A percentile compares a stretch with the other conserved stretches of the same genome.
These are phyloP conservation scores for Dendropsophus ebraccatus DNA, from an alignment of 2,113 vertebrate genomes.

Conservation along the genomic window DNA sequence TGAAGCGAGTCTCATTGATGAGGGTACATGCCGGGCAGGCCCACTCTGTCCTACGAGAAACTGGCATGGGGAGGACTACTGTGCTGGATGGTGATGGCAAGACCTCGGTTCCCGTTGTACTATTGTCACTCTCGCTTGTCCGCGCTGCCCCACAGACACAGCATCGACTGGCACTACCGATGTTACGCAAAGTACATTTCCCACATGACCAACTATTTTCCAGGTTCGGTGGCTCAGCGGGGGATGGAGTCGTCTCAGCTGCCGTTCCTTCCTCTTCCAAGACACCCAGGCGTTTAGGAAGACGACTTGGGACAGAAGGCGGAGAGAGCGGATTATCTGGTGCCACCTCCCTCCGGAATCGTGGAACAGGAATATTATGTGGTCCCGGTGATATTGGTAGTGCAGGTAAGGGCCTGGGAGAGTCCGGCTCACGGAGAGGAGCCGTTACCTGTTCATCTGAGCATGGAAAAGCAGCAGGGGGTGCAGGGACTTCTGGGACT, in stretches of 20 bases:
- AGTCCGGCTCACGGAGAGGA: constrained; percentile 64
- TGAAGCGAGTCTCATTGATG: constrained; percentile 84
- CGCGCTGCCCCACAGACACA: constrained; percentile 72
- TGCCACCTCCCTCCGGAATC: constrained; percentile 92
- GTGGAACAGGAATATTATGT: constrained; percentile 95
- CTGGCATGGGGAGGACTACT: constrained; percentile 69
- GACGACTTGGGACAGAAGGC: constrained; percentile 75
- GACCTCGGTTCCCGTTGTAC: not conserved
- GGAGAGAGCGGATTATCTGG: constrained; percentile 72
- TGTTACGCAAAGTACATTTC: constrained; percentile 92
- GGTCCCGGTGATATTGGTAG: constrained; percentile 76
- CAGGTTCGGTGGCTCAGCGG: constrained; percentile 72
- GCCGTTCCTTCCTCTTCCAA: constrained; percentile 81
- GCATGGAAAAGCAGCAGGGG: constrained; percentile 74
- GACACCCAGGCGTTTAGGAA: constrained; percentile 84
- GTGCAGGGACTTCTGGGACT: constrained; percentile 90
- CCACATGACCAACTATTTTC: constrained; percentile 95
- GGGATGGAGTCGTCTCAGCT: constrained; percentile 75
- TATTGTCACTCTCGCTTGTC: constrained; percentile 2
- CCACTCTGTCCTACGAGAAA: constrained; percentile 73
- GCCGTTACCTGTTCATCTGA: constrained; percentile 71
- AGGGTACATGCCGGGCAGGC: constrained; percentile 92
- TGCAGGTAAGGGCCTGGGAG: constrained; percentile 70
- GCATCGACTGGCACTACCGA: constrained; percentile 83
- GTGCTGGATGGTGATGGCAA: constrained; percentile 61